Percentiles rank a stretch among this genome's conserved stretches.
phyloP scores from a whole-genome alignment of 2,888 invertebrate genomes.

The Stenurella melanura region DNA sequence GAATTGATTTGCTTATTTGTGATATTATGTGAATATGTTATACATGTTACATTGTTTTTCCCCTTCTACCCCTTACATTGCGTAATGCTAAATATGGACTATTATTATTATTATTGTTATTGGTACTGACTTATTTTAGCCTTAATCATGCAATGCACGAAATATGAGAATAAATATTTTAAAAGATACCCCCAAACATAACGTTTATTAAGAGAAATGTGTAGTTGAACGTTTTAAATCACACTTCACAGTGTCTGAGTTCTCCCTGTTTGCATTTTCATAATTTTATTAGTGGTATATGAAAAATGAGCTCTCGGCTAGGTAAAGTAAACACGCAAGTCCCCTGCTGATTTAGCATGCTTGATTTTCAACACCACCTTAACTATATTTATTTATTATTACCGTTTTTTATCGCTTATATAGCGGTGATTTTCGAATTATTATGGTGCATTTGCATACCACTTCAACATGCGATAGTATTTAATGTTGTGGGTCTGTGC shows the following conservation, averaged over 20 bases:
- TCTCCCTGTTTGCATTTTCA: slow-evolving; percentile 5
- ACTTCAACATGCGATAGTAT: slow-evolving; percentile 1
- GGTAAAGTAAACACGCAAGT: slow-evolving; percentile 25
- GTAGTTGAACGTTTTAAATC: too few relatives aligned
- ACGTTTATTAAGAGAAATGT: too few relatives aligned
- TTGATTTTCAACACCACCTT: slow-evolving; percentile 19
- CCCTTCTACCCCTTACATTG: too few relatives aligned
- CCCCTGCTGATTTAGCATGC: slow-evolving; percentile 15
- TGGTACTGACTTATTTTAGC: too few relatives aligned
- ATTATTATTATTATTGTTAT: too few relatives aligned
- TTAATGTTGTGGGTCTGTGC: background rate
- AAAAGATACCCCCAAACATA: too few relatives aligned
- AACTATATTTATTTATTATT: slow-evolving; percentile 24
- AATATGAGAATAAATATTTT: too few relatives aligned
- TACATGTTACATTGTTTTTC: too few relatives aligned
- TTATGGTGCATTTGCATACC: background rate
- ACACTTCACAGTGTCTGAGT: background rate
- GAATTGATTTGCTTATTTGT: too few relatives aligned
- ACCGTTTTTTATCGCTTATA: slow-evolving; percentile 21
- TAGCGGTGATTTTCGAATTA: slow-evolving; percentile 12
- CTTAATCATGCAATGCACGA: too few relatives aligned
- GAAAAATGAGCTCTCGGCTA: slow-evolving; percentile 20
- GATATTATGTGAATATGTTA: too few relatives aligned
- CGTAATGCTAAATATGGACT: too few relatives aligned
- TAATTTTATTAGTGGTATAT: slow-evolving; percentile 16